A percentile compares a stretch with the other conserved stretches of the same genome.
These are phyloP conservation scores for Pseudomyrmex pallidus DNA, from an alignment of 1,140 invertebrate species.

Conservation along the genomic window DNA sequence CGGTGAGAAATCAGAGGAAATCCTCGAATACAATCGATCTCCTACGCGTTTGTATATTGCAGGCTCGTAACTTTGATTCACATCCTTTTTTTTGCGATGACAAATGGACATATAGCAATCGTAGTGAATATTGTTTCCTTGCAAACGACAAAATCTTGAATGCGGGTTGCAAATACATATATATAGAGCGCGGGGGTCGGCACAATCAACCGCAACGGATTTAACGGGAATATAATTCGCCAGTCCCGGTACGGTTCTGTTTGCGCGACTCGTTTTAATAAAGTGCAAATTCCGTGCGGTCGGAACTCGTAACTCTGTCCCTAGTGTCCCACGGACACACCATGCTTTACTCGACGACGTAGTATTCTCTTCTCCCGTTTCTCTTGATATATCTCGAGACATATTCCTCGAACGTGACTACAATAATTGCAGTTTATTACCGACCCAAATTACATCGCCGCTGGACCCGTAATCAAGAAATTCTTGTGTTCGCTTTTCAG, in stretches of 20 bases:
- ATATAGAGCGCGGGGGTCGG: background rate
- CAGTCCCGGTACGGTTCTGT: conserved; percentile 11
- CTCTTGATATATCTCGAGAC: conserved; percentile 17
- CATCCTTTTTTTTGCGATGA: conserved; percentile 4
- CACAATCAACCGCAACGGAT: conserved; percentile 38
- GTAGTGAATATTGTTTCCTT: conserved; percentile 42
- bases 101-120: conserved; percentile 16
- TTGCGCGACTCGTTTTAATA: conserved; percentile 69
- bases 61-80: background rate
- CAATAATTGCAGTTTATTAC: conserved; percentile 61
- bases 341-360: conserved; percentile 29
- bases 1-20: conserved; percentile 19
- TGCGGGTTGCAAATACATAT: background rate
- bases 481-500: background rate
- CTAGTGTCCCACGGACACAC: conserved; percentile 43
- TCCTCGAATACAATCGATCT: background rate
- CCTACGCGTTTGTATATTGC: no score
- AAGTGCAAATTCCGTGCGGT: conserved; percentile 72
- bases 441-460: conserved; percentile 15
- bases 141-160: conserved; percentile 8
- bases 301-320: conserved; percentile 61
- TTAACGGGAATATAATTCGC: conserved; percentile 54
- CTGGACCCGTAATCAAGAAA: conserved; percentile 11
- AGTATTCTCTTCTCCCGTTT: conserved; percentile 4
- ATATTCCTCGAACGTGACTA: conserved; percentile 65